Conservation (phyloP, 2,113 vertebrate species). For the Capra hircus region DNA sequence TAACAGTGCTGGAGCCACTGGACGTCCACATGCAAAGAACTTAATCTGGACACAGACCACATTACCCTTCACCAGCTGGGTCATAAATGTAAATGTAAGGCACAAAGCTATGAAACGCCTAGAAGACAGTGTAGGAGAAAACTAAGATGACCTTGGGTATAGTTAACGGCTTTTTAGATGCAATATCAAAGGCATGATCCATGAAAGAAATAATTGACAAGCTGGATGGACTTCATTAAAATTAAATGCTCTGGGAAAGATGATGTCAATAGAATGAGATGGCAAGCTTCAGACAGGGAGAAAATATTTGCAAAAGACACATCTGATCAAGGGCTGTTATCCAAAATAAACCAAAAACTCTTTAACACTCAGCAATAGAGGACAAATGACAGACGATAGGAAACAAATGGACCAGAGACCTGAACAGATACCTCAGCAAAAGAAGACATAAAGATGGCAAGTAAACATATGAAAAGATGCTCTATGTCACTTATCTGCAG, state of each 20-base stretch:
- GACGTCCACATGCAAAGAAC: not conserved
- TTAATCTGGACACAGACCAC: not conserved
- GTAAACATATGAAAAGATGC: not conserved
- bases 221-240: not conserved
- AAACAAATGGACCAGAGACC: not conserved
- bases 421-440: not conserved
- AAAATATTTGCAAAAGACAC: not conserved
- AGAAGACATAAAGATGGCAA: not conserved
- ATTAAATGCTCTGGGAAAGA: not conserved
- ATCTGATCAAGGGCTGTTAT: not conserved
- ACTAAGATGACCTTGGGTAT: not conserved
- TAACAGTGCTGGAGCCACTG: not conserved
- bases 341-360: not conserved
- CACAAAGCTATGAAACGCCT: not conserved
- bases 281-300: not conserved
- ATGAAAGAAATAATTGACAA: not conserved
- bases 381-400: not conserved
- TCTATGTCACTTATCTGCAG: not conserved
- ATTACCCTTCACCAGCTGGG: not conserved
- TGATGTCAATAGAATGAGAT: not conserved
- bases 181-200: not conserved
- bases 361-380: not conserved
- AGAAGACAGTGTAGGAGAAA: not conserved
- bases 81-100: not conserved
- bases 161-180: not conserved